Evolutionary conservation across 2,113 vertebrate species (phyloP).

Genomic region (Ptilorrhoa leucosticta): DNA sequence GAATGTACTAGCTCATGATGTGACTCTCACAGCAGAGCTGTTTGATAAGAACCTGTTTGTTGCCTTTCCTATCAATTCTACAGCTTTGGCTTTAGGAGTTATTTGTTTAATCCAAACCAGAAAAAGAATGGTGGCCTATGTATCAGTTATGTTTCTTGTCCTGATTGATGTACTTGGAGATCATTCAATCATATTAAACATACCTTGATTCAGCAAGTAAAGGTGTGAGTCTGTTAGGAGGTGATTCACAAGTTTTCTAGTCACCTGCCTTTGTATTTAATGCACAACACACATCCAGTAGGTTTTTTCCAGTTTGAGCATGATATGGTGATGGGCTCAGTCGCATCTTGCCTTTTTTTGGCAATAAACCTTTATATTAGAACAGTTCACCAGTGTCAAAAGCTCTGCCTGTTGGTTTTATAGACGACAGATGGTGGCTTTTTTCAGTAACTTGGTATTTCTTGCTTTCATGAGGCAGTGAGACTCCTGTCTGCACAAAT

Average conservation of each 20-base stretch:
- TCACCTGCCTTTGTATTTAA: constrained; percentile 11
- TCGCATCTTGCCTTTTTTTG: neutral
- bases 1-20: neutral
- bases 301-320: neutral
- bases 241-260: neutral
- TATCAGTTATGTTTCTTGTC: neutral
- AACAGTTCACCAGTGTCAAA: neutral
- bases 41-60: neutral
- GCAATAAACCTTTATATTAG: neutral
- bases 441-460: neutral
- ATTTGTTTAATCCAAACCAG: neutral
- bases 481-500: neutral
- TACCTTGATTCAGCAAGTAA: constrained; percentile 11
- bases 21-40: neutral
- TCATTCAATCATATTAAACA: neutral
- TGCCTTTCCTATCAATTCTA: neutral
- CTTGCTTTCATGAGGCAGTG: neutral
- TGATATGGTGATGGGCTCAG: neutral
- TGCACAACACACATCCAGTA: neutral
- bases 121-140: neutral
- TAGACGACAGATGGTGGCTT: neutral
- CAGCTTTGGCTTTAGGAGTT: constrained; percentile 18
- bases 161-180: neutral
- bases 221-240: neutral
- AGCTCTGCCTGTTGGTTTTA: neutral